These are phyloP conservation scores for Anguilla obscura DNA, from an alignment of 2,797 vertebrate species.

Conservation along the genomic window DNA sequence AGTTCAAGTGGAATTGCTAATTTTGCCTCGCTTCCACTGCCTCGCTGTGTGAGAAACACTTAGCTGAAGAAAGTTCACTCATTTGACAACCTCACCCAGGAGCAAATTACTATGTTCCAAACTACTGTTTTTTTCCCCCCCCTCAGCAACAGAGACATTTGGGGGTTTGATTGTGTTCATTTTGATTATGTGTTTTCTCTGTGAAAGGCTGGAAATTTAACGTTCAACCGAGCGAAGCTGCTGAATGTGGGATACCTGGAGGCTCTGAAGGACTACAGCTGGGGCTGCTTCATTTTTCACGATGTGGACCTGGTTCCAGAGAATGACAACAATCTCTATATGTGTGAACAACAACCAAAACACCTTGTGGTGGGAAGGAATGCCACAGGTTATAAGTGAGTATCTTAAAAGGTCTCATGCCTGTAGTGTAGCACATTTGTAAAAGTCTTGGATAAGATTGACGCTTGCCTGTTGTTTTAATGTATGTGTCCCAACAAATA, in stretches of 20 bases:
- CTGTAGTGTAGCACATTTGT: neutral
- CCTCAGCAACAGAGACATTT: neutral
- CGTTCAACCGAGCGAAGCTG: conserved; percentile 94
- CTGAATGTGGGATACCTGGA: conserved; percentile 93
- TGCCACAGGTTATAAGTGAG: conserved; percentile 92
- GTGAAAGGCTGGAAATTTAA: conserved; percentile 80
- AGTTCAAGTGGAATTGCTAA: neutral
- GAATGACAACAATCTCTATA: conserved; percentile 90
- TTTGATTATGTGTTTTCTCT: conserved; percentile 23
- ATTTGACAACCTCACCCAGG: neutral
- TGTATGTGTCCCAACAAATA: neutral
- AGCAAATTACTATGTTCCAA: neutral
- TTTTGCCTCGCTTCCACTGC: neutral
- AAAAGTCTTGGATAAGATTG: neutral
- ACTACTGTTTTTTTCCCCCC: neutral
- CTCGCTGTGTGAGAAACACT: neutral
- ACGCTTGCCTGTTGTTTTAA: too few species aligned
- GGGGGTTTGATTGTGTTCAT: neutral
- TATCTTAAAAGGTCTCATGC: conserved; percentile 15
- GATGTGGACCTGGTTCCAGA: conserved; percentile 96
- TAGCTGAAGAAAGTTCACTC: neutral
- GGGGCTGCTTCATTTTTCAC: conserved; percentile 97
- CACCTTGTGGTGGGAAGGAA: conserved; percentile 97
- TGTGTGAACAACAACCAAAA: conserved; percentile 86
- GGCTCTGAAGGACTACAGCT: conserved; percentile 85